These are phyloP conservation scores for Idris sp. DNA, from an alignment of 1,140 invertebrate genomes.

Conservation along the genomic window DNA sequence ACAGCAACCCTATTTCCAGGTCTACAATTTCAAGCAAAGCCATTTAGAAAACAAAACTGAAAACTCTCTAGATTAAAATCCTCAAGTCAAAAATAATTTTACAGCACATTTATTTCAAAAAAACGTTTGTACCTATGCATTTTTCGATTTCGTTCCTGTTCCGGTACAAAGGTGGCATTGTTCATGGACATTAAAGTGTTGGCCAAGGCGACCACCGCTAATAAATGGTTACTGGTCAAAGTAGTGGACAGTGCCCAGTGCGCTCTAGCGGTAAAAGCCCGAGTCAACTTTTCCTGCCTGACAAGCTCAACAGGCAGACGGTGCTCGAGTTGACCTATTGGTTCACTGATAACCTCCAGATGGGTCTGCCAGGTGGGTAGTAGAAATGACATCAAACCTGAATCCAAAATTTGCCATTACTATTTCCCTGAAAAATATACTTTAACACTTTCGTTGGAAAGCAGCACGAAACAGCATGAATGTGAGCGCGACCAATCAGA, in stretches of 20 bases:
- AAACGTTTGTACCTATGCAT: slow-evolving; percentile 80
- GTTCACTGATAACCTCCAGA: slow-evolving; percentile 76
- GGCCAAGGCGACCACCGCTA: slow-evolving; percentile 94
- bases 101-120: too few species aligned
- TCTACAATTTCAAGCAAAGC: slow-evolving; percentile 54
- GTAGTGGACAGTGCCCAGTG: slow-evolving; percentile 98
- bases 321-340: slow-evolving; percentile 78
- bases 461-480: too few species aligned
- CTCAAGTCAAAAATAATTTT: too few species aligned
- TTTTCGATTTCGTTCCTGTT: slow-evolving; percentile 88
- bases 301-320: slow-evolving; percentile 86
- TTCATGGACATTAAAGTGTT: slow-evolving; percentile 99
- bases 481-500: too few species aligned
- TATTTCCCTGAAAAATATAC: too few species aligned
- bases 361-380: slow-evolving; percentile 90
- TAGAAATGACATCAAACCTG: slow-evolving; percentile 93
- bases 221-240: slow-evolving; percentile 95
- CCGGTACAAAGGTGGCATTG: slow-evolving; percentile 93
- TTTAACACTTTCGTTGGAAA: too few species aligned
- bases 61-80: too few species aligned
- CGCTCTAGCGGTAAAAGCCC: slow-evolving; percentile 89
- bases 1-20: slow-evolving; percentile 74
- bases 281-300: slow-evolving; percentile 86
- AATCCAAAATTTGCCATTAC: too few species aligned
- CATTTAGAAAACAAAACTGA: too few species aligned